Evolutionary conservation across 2,797 vertebrate species (phyloP).

Genomic region (Eidolon dupreanum): DNA sequence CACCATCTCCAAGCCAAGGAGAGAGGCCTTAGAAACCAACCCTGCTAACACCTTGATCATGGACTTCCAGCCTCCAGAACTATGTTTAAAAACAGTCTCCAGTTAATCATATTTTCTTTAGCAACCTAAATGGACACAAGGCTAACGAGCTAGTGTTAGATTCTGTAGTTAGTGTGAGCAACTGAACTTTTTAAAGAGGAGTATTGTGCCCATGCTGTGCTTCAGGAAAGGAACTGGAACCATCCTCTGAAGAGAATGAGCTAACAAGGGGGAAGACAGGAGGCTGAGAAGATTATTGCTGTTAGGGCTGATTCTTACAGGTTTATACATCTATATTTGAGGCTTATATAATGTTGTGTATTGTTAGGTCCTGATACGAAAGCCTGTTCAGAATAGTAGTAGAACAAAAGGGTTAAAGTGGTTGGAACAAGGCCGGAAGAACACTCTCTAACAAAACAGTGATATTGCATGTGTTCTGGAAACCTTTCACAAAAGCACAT

Average conservation of each 20-base stretch:
- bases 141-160: background rate
- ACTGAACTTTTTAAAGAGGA: background rate
- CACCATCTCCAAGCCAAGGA: background rate
- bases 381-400: background rate
- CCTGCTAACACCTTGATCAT: background rate
- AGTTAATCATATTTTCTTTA: background rate
- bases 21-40: background rate
- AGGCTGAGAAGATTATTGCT: background rate
- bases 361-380: background rate
- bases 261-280: background rate
- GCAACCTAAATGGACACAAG: background rate
- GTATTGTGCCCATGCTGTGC: background rate
- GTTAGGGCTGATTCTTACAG: background rate
- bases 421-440: background rate
- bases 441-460: background rate
- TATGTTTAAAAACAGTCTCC: background rate
- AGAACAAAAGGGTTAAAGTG: background rate
- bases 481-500: background rate
- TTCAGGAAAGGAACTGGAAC: background rate
- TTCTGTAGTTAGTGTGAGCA: background rate
- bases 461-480: background rate
- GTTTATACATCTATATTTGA: background rate
- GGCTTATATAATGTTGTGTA: background rate
- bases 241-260: background rate
- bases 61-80: background rate